Evolutionary conservation across 2,888 invertebrate genomes (phyloP).

Genomic region (Bruchidius siliquastri): DNA sequence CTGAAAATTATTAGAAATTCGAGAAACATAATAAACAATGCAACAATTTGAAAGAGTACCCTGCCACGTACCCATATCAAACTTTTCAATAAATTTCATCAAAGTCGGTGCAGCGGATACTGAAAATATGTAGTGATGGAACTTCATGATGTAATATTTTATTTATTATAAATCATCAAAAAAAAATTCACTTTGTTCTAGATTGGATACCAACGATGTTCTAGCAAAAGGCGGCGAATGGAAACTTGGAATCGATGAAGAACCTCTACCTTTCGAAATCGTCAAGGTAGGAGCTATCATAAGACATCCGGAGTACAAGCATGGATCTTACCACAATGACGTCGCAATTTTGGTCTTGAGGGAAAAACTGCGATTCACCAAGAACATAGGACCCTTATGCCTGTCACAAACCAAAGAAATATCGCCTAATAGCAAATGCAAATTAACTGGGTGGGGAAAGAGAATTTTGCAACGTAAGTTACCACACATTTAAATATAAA

Average conservation of each 20-base stretch:
- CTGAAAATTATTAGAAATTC: too few species aligned
- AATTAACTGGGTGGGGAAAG: slow-evolving; percentile 82
- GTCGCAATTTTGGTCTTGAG: slow-evolving; percentile 66
- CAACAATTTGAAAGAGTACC: too few species aligned
- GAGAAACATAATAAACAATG: too few species aligned
- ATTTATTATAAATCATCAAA: not conserved
- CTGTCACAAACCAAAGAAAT: slow-evolving; percentile 57
- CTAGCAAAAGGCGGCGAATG: slow-evolving; percentile 79
- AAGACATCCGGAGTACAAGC: slow-evolving; percentile 65
- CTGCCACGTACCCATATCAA: too few species aligned
- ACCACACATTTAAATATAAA: too few species aligned
- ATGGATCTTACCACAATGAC: slow-evolving; percentile 60
- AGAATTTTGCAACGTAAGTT: slow-evolving; percentile 69
- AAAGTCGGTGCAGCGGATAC: too few species aligned
- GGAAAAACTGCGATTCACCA: slow-evolving; percentile 59
- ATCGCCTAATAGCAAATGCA: slow-evolving; percentile 57
- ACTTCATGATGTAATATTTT: too few species aligned
- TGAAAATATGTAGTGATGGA: too few species aligned
- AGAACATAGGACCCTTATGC: slow-evolving; percentile 72
- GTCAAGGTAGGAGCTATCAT: slow-evolving; percentile 65
- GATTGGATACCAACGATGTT: slow-evolving; percentile 61
- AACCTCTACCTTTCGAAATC: slow-evolving; percentile 75
- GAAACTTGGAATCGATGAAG: slow-evolving; percentile 76
- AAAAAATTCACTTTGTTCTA: slow-evolving; percentile 36
- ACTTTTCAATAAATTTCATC: too few species aligned